These are phyloP conservation scores for Zeus faber DNA, from an alignment of 2,113 vertebrate species.

Conservation along the genomic window DNA sequence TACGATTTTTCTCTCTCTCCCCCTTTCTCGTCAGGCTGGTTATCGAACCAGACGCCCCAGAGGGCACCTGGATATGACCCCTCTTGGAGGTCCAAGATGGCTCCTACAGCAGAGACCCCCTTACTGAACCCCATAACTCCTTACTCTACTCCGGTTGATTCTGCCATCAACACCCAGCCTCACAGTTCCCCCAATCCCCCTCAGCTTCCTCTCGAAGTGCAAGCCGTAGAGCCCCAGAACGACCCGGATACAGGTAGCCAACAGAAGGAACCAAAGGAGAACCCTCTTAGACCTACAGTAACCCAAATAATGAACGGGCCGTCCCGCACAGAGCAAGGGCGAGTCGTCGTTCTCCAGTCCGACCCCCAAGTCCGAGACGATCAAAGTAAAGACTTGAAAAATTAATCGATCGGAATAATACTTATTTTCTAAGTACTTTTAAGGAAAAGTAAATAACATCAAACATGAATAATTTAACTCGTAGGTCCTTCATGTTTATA, in stretches of 20 bases:
- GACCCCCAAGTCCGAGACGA: no score
- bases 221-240: conserved; percentile 31
- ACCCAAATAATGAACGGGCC: neutral
- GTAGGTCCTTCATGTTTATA: no score
- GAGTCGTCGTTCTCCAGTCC: no score
- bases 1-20: neutral
- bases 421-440: no score
- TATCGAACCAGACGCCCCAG: conserved; percentile 38
- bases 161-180: conserved; percentile 36
- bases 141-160: conserved; percentile 27
- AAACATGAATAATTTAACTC: no score
- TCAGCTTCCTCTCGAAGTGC: conserved; percentile 10
- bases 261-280: neutral
- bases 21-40: conserved; percentile 33
- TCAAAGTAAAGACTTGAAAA: no score
- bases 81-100: conserved; percentile 39
- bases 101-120: conserved; percentile 24
- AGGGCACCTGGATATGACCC: conserved; percentile 39
- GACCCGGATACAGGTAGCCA: conserved; percentile 64
- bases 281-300: neutral
- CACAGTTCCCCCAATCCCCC: conserved; percentile 23
- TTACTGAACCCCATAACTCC: conserved; percentile 20
- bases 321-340: no score
- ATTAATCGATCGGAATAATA: no score
- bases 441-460: no score